These are phyloP conservation scores for Uropetala carovei DNA, from an alignment of 2,888 invertebrate genomes.

Conservation along the genomic window DNA sequence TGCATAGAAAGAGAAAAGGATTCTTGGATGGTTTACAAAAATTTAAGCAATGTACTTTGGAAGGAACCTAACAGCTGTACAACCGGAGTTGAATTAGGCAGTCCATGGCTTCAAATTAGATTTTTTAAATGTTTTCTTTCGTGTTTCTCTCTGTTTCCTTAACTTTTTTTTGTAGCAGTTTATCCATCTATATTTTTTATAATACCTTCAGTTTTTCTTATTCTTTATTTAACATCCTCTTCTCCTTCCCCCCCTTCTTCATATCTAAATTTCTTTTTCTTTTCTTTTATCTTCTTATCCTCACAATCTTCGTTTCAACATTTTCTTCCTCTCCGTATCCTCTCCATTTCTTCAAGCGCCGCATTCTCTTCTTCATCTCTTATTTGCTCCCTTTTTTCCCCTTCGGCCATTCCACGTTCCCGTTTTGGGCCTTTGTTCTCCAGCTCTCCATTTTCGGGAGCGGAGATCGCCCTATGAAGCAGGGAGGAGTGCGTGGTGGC, in stretches of 20 bases:
- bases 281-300: not conserved
- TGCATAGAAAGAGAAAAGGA: too few species aligned
- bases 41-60: too few species aligned
- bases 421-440: constrained; percentile 8
- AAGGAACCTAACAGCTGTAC: too few species aligned
- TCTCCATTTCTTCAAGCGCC: not conserved
- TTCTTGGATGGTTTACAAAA: too few species aligned
- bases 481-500: not conserved
- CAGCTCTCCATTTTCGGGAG: constrained; percentile 20
- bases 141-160: not conserved
- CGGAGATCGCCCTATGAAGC: not conserved
- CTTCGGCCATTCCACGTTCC: not conserved
- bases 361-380: not conserved
- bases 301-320: not conserved
- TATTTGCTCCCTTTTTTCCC: not conserved
- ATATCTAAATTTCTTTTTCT: not conserved
- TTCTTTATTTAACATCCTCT: not conserved
- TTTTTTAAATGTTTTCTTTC: not conserved
- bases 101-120: not conserved
- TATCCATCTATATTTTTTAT: too few species aligned
- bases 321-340: too few species aligned
- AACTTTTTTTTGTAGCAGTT: too few species aligned
- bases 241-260: not conserved
- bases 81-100: too few species aligned
- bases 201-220: not conserved